These are phyloP conservation scores for Mythimna ferrago DNA, from an alignment of 2,888 invertebrate genomes.

Conservation along the genomic window DNA sequence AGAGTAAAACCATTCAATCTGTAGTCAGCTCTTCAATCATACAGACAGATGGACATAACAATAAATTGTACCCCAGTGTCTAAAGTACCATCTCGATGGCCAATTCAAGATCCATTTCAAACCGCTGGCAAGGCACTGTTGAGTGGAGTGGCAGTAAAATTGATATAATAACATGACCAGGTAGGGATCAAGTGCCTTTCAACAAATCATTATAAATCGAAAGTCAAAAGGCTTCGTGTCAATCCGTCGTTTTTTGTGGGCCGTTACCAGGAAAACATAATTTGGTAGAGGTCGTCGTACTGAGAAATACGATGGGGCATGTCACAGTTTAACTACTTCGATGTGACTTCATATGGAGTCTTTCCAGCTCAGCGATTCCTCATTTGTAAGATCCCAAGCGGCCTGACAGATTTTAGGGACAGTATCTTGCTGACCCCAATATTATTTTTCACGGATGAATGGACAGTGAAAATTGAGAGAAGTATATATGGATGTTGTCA, in stretches of 20 bases:
- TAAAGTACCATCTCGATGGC: conserved; percentile 36
- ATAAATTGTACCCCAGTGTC: conserved; percentile 17
- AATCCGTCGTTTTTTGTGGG: conserved; percentile 18
- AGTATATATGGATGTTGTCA: not conserved
- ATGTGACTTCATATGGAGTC: not conserved
- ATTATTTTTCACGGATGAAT: not conserved
- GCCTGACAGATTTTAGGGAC: conserved; percentile 4
- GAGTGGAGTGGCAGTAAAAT: conserved; percentile 49
- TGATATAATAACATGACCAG: conserved; percentile 53
- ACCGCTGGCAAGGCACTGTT: conserved; percentile 41
- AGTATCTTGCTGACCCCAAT: conserved; percentile 5
- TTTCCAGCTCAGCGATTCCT: conserved; percentile 9
- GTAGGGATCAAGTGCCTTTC: conserved; percentile 22
- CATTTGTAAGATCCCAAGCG: conserved; percentile 17
- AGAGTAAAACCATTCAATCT: not conserved
- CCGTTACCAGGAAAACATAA: conserved; percentile 34
- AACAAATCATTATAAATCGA: conserved; percentile 48
- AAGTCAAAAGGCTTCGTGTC: conserved; percentile 25
- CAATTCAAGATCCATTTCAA: conserved; percentile 31
- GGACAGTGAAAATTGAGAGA: not conserved
- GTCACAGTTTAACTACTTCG: conserved; percentile 12
- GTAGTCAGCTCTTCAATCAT: not conserved
- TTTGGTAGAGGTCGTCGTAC: conserved; percentile 1
- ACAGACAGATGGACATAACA: conserved; percentile 14
- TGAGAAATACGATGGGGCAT: not conserved